A percentile compares a stretch with the other conserved stretches of the same genome.
phyloP scores from a whole-genome alignment of 1,140 invertebrate genomes.

The Listronotus bonariensis region DNA sequence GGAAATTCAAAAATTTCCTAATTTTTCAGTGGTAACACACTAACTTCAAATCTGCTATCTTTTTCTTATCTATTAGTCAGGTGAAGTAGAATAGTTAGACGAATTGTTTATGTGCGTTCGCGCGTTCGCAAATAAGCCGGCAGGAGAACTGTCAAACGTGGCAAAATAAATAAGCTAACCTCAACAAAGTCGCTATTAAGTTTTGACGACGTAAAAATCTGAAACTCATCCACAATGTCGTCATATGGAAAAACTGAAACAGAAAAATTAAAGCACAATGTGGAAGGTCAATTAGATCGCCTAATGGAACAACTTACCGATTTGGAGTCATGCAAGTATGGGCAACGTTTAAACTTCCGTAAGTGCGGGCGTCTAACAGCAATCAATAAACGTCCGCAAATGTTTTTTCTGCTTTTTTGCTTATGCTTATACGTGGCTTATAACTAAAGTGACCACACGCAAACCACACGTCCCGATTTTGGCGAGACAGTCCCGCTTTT shows the following conservation, averaged over 20 bases:
- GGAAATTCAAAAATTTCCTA: slow-evolving; percentile 19
- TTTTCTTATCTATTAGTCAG: not conserved
- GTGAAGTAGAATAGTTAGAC: not conserved
- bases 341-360: not conserved
- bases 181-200: slow-evolving; percentile 15
- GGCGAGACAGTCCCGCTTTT: no score
- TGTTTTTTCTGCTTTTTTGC: no score
- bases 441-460: no score
- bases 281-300: slow-evolving; percentile 74
- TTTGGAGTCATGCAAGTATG: slow-evolving; percentile 74
- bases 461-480: no score
- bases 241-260: slow-evolving; percentile 53
- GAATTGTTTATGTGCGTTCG: not conserved
- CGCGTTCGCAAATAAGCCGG: slow-evolving; percentile 5
- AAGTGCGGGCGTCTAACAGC: not conserved
- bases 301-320: slow-evolving; percentile 74
- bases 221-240: slow-evolving; percentile 42
- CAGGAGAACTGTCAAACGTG: slow-evolving; percentile 25
- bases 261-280: slow-evolving; percentile 68
- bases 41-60: not conserved
- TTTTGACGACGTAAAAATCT: slow-evolving; percentile 14
- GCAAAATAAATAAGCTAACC: slow-evolving; percentile 38
- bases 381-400: no score
- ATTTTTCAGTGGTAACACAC: slow-evolving; percentile 12
- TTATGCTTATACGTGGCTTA: no score